A percentile compares a stretch with the other conserved stretches of the same genome.
phyloP scores from a whole-genome alignment of 2,888 invertebrate genomes.

The Rugalucina vietnamica region DNA sequence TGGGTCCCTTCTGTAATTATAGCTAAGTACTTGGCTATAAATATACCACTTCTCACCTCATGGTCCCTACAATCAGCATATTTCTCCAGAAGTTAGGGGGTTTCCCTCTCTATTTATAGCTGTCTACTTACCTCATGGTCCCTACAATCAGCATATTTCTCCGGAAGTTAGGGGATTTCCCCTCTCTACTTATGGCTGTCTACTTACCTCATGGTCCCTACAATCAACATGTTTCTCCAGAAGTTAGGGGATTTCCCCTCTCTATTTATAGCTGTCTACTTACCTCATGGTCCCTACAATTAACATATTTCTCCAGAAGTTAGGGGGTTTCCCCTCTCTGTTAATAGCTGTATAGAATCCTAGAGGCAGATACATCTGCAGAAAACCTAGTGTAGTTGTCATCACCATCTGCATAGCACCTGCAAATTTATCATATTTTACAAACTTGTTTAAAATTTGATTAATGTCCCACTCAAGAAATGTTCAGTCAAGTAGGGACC shows the following conservation, averaged over 20 bases:
- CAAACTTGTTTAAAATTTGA: too few relatives aligned
- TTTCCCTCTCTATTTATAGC: constrained; percentile 82
- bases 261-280: constrained; percentile 84
- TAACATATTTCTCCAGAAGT: constrained; percentile 90
- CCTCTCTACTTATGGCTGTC: constrained; percentile 82
- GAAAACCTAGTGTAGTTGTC: constrained; percentile 90
- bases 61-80: constrained; percentile 90
- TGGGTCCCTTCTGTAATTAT: too few relatives aligned
- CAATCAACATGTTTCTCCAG: constrained; percentile 90
- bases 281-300: constrained; percentile 90
- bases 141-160: constrained; percentile 90
- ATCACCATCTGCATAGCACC: constrained; percentile 91
- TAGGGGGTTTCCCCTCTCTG: constrained; percentile 86
- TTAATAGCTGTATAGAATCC: constrained; percentile 87
- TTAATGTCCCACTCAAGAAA: too few relatives aligned
- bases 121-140: constrained; percentile 89
- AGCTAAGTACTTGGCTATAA: too few relatives aligned
- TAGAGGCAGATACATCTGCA: constrained; percentile 90
- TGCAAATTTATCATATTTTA: too few relatives aligned
- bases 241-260: constrained; percentile 88
- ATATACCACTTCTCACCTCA: too few relatives aligned
- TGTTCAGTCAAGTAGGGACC: too few relatives aligned
- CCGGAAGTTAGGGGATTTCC: constrained; percentile 89
- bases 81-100: constrained; percentile 90
- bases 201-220: constrained; percentile 91